phyloP scores from a whole-genome alignment of 2,888 invertebrate species.

The Macrophya annulata region DNA sequence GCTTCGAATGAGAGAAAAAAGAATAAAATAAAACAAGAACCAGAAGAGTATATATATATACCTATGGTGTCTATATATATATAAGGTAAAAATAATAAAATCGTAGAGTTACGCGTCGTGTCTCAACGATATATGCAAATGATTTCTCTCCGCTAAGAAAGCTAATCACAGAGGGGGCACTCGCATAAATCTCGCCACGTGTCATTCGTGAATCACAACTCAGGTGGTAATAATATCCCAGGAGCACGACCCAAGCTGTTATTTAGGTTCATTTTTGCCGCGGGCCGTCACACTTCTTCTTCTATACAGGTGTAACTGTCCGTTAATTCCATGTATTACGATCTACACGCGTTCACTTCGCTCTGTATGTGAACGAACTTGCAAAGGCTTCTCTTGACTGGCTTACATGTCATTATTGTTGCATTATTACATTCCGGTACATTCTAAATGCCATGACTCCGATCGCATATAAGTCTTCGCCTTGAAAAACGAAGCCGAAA shows the following conservation, averaged over 20 bases:
- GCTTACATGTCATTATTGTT: slow-evolving; percentile 19
- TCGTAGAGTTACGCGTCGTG: slow-evolving; percentile 1
- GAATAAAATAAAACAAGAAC: background rate
- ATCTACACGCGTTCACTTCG: slow-evolving; percentile 38
- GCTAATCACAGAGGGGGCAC: slow-evolving; percentile 76
- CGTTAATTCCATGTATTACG: slow-evolving; percentile 62
- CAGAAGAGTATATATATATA: background rate
- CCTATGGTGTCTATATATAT: background rate
- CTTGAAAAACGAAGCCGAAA: background rate
- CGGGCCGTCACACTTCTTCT: slow-evolving; percentile 69
- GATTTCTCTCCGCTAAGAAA: slow-evolving; percentile 63
- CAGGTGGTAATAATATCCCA: slow-evolving; percentile 77
- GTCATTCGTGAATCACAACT: slow-evolving; percentile 76
- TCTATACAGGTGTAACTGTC: slow-evolving; percentile 63
- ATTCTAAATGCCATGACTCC: background rate
- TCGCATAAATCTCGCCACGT: slow-evolving; percentile 74
- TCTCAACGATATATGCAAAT: slow-evolving; percentile 50
- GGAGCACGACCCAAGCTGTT: slow-evolving; percentile 72
- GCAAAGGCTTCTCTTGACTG: background rate
- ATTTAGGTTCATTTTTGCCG: slow-evolving; percentile 74
- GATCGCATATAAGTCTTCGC: background rate
- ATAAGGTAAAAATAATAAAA: slow-evolving; percentile 2
- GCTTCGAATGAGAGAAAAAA: background rate
- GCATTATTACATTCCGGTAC: background rate
- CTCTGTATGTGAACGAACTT: slow-evolving; percentile 17